Evolutionary conservation across 2,113 vertebrate species (phyloP), one percentile per base, ranked within the genome.

Genomic region (Dermatemys mawii): DNA sequence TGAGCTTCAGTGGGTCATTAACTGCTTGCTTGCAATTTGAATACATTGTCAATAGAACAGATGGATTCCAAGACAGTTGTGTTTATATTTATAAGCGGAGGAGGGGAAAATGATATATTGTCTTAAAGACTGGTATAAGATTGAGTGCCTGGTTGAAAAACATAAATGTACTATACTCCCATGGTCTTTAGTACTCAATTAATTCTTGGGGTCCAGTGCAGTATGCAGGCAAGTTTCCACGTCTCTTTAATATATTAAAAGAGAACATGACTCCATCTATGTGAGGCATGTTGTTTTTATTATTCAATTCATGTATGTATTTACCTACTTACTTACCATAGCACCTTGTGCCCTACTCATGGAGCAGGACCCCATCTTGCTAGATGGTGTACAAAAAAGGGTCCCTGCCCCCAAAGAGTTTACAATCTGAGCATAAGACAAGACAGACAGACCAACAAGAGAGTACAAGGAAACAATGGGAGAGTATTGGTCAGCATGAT

Each of bases 11-110:
- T 84, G 80, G 49, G 88, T 97, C 92, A 95, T 97, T 96, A 98
- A 97, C 93, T 94, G 48, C 94, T 97, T 94, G 89, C 95, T 97
- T 96, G 85, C 91, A 92, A 96, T 97, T 95, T 97, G 88, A 97
- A 97, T 93, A 91, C 84, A 90, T 78, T 96, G 92, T 97, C 96
- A 97, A 89, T 83, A 80, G 55, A 95, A 41, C 93, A 92, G 91
- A 95, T 93, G 96, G 87, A 88, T 97, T 96, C 85, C 78, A 94
- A 95, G 88, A 76, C 92, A 96, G 89, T 94, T 90, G 89, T 93
- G 92, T 90, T 95, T 97, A 93, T 94, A 92, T 90, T 96, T 92
- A 93, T 96, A 91, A 90, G 57, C 55, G 92, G 44, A 67, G 44
- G 70, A 22, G 96, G 60, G 91, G 53, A 13, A n/a, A 90, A 4